Percentiles rank a stretch among this genome's conserved stretches.
phyloP scores from a whole-genome alignment of 35 echinoderm and acorn worm species.

The Amphiura filiformis region DNA sequence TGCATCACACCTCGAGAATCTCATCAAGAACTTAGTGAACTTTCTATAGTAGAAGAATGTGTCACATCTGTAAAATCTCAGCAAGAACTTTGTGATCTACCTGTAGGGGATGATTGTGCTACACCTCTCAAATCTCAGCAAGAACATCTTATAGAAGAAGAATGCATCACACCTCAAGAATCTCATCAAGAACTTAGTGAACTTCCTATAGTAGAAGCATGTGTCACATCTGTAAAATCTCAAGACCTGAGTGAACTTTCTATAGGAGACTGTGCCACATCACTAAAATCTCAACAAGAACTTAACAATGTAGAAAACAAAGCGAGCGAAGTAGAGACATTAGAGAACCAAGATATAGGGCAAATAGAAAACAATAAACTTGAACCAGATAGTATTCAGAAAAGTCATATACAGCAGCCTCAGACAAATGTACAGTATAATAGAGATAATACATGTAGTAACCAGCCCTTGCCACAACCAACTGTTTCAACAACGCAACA shows the following conservation, averaged over 20 bases:
- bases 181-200: neutral
- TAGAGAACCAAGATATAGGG: no score
- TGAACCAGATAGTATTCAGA: no score
- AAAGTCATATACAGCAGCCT: no score
- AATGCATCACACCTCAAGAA: neutral
- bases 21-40: neutral
- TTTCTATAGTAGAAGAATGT: neutral
- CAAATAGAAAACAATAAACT: no score
- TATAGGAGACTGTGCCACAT: neutral
- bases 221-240: neutral
- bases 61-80: neutral
- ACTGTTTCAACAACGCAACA: no score
- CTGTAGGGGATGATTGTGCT: neutral
- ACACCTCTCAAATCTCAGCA: neutral
- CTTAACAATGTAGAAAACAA: no score
- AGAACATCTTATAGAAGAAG: neutral
- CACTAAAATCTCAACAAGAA: neutral
- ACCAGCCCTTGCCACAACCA: no score
- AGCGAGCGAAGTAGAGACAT: no score
- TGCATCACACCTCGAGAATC: neutral
- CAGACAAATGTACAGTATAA: no score
- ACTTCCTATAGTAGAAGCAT: neutral
- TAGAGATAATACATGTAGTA: no score
- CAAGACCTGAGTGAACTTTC: neutral
- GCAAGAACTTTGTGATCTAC: neutral